Base-by-base conservation (phyloP, 2,113 vertebrate genomes). In the Nerophis lumbriciformis region DNA sequence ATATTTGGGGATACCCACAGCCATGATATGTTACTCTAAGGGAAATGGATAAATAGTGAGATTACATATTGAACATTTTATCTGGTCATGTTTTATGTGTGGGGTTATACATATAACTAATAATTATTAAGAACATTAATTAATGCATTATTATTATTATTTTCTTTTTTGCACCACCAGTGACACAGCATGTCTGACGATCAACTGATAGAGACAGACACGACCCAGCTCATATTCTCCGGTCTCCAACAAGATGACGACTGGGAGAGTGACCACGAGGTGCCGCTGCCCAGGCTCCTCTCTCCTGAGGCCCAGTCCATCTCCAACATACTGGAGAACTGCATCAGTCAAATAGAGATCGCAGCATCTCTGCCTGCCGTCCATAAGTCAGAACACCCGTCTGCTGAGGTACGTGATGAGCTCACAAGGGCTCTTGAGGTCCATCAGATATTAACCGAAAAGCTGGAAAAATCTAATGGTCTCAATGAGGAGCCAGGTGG, bases 281-380 rank as follows among this genome's bases (percentile, higher is more conserved):
- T 77, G 4, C 68, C 63, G 0, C 74, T 68, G 21, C 84, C 80
- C 64, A 89, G 80, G 38, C 71, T 84, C 8, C 79, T 75, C 38
- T 90, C 89, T 19, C 54, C 75, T 0, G 92, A 93, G 69, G 78
- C 86, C 13, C 85, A 90, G 66, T 73, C 74, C 48, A 87, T 93
- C 65, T 65, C 87, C 51, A 76, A 70, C 0, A 83, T 92, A 0
- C 35, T 95, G 64, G 85, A 92, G 2, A 90, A 89, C 61, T 88
- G 90, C 59, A 90, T 92, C 72, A 42, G 61, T 52, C 86, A 89
- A 44, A 69, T 88, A 39, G 84, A 91, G 69, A 38, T 88, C 37
- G 85, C 82, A 57, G 81, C 77, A 4, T 36, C 80, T 37, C 69
- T 94, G 45, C 81, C 87, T 0, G 10, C 72, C 1, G 1, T 82